Percentiles rank a stretch among this genome's conserved stretches.
phyloP scores from a whole-genome alignment of 2,888 invertebrate species.

The Eueremaeus valkanovi region DNA sequence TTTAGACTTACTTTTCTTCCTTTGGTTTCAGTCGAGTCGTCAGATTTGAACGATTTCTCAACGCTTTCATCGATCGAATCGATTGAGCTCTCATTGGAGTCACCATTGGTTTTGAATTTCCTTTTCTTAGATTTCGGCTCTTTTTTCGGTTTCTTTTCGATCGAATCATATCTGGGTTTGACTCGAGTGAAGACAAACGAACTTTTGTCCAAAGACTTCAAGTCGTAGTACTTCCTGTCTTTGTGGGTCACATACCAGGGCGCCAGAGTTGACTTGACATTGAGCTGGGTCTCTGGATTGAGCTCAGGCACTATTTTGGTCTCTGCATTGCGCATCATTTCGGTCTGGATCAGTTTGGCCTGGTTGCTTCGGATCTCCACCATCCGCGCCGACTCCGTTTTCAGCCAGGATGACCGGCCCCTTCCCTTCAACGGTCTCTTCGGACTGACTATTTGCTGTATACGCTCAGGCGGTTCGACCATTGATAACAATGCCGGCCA shows the following conservation, averaged over 20 bases:
- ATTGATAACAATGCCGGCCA: constrained; percentile 33
- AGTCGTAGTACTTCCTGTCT: background rate
- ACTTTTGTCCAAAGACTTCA: background rate
- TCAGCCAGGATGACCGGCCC: no score
- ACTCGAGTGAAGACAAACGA: constrained; percentile 26
- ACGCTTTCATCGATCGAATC: background rate
- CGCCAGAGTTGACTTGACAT: background rate
- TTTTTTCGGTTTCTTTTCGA: background rate
- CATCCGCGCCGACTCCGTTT: background rate
- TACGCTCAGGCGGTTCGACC: background rate
- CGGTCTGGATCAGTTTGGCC: constrained; percentile 3
- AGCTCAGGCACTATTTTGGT: background rate
- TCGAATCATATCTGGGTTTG: background rate
- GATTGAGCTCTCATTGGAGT: background rate
- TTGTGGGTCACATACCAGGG: constrained; percentile 5
- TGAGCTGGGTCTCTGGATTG: background rate
- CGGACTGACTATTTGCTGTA: background rate
- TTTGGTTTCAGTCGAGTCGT: background rate
- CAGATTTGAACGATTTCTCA: background rate
- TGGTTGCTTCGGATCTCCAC: constrained; percentile 14
- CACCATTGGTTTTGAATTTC: background rate
- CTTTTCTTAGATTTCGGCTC: background rate
- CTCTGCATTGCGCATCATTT: background rate
- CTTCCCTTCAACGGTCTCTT: background rate
- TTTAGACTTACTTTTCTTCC: background rate